Base-by-base conservation (phyloP, 30 jellyfish, hydroid and myxozoan genomes). In the Chrysaora quinquecirrha region DNA sequence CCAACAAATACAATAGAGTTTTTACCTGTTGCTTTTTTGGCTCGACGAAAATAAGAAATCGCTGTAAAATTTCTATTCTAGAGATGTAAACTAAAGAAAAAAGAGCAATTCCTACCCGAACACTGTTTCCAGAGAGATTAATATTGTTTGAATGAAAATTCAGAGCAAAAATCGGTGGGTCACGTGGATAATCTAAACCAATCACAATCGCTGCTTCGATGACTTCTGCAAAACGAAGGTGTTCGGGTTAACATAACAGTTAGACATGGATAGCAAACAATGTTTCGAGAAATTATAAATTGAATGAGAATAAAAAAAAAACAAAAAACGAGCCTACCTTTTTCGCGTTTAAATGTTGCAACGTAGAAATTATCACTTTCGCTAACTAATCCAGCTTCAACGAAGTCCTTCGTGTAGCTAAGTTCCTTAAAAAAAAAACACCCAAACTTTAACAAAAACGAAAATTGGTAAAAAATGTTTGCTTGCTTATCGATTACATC, bases 141-240 rank as follows among this genome's bases (percentile, higher is more conserved):
- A 22, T 7, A 30, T 47, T 63, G 31, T 38, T 69, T 30, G 38
- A 22, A 6, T 20, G n/a, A 2, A 68, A 2, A 3, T 29, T 25
- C 79, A 87, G 61, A 20, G 80, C 89, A 47, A 90, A 76, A 0
- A 90, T 23, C 25, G 97, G 96, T 3, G 96, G 86, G 30, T 78
- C 76, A 46, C 80, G 64, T 20, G 97, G 97, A 48, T 83, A 90
- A 64, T 90, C 71, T 7, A 28, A 75, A 32, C 84, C 90, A 48
- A 90, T 78, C 2, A 83, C 84, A 29, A 90, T 83, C 0, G 78
- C 82, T 19, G 75, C 96, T n/a, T 70, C 62, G 43, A 90, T 30
- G 33, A 38, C 87, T 32, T 90, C 97, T 90, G 31, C 25, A 77
- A 28, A 48, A 67, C 48, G 58, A 65, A n/a, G n/a, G n/a, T n/a